Evolutionary conservation across 2,797 vertebrate species (phyloP).

Genomic region (Hyperoplus immaculatus): DNA sequence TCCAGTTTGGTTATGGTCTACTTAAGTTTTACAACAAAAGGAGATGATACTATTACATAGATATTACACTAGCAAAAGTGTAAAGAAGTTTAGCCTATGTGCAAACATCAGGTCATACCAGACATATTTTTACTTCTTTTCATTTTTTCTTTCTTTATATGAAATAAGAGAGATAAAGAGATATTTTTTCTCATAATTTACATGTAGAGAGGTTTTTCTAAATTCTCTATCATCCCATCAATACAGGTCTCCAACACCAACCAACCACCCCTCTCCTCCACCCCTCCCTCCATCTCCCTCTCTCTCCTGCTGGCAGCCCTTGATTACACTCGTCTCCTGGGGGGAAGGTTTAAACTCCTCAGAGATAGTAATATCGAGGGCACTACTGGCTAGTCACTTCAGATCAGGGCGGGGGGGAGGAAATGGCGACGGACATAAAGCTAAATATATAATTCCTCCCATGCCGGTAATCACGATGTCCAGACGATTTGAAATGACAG

Average conservation of each 20-base stretch:
- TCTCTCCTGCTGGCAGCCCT: conserved; percentile 72
- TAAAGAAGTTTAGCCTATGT: not conserved
- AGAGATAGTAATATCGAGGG: conserved; percentile 83
- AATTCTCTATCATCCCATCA: conserved; percentile 49
- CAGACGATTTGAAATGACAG: conserved; percentile 92
- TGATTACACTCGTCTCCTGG: conserved; percentile 83
- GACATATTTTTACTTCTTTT: not conserved
- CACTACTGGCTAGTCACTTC: conserved; percentile 85
- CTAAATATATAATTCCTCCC: conserved; percentile 90
- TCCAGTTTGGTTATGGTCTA: not conserved
- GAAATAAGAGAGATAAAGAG: too few relatives aligned
- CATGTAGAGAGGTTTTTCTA: conserved; percentile 26
- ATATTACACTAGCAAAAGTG: not conserved
- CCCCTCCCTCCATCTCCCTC: conserved; percentile 7
- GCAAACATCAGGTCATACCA: not conserved
- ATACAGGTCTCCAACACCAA: conserved; percentile 41
- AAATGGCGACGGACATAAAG: conserved; percentile 93
- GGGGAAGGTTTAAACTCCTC: conserved; percentile 78
- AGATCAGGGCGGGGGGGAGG: conserved; percentile 91
- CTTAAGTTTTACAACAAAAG: not conserved
- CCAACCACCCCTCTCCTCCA: conserved; percentile 51
- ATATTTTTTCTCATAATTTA: not conserved
- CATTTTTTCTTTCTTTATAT: too few relatives aligned
- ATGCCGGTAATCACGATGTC: conserved; percentile 91
- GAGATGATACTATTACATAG: not conserved